A percentile compares a stretch with the other conserved stretches of the same genome.
phyloP scores from a whole-genome alignment of 2,888 invertebrate genomes.

The Mythimna ferrago region DNA sequence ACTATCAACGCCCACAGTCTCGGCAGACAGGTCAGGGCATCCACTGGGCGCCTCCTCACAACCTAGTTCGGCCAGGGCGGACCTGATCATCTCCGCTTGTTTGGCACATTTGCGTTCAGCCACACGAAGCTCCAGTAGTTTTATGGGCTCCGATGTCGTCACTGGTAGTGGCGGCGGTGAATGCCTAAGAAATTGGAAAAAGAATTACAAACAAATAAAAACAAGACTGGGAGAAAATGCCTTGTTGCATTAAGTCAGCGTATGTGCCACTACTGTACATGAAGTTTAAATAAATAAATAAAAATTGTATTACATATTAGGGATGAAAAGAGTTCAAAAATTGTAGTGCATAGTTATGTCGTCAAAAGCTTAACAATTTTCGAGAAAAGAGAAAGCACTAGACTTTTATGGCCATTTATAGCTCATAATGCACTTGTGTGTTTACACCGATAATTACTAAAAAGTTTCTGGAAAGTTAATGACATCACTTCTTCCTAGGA shows the following conservation, averaged over 20 bases:
- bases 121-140: slow-evolving; percentile 95
- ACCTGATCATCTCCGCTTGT: slow-evolving; percentile 95
- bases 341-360: too few relatives aligned
- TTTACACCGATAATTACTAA: too few relatives aligned
- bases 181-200: slow-evolving; percentile 73
- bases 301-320: neutral
- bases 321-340: neutral
- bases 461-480: too few relatives aligned
- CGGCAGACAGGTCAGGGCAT: slow-evolving; percentile 95
- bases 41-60: slow-evolving; percentile 97
- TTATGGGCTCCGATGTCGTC: slow-evolving; percentile 91
- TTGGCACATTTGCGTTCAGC: slow-evolving; percentile 95
- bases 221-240: too few relatives aligned
- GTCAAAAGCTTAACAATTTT: too few relatives aligned
- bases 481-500: too few relatives aligned
- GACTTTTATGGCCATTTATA: too few relatives aligned
- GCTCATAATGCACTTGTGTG: too few relatives aligned
- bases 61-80: slow-evolving; percentile 96
- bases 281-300: too few relatives aligned
- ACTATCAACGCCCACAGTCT: slow-evolving; percentile 92
- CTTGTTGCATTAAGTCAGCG: too few relatives aligned
- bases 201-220: neutral
- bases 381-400: too few relatives aligned
- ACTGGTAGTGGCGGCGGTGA: slow-evolving; percentile 88
- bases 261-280: too few relatives aligned